Conservation (phyloP, 1,140 invertebrate genomes). For the Chlorops oryzae region DNA sequence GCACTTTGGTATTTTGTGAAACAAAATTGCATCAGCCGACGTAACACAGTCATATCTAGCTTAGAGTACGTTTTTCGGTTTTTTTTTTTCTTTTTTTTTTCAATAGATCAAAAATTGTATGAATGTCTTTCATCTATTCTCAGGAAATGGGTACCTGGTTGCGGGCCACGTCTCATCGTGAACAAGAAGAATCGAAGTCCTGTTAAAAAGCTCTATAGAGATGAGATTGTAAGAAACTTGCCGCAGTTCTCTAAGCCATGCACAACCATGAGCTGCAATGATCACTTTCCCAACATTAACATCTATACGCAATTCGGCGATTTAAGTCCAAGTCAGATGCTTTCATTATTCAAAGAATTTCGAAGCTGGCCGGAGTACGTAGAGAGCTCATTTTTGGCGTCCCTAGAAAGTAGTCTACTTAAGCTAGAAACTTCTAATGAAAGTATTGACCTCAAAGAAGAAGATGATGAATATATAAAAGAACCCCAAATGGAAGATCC, state of each 20-base stretch:
- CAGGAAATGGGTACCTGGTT: conserved; percentile 58
- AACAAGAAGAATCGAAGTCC: conserved; percentile 17
- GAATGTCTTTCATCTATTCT: conserved; percentile 13
- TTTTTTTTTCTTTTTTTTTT: conserved; percentile 18
- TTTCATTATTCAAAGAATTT: conserved; percentile 53
- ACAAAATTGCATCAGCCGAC: conserved; percentile 53
- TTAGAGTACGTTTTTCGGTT: conserved; percentile 51
- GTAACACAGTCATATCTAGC: conserved; percentile 55
- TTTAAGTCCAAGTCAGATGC: conserved; percentile 51
- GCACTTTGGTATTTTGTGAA: conserved; percentile 57
- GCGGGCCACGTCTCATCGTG: conserved; percentile 56
- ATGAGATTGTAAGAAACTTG: conserved; percentile 44
- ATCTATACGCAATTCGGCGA: conserved; percentile 60
- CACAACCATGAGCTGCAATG: conserved; percentile 25
- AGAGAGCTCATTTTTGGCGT: conserved; percentile 52
- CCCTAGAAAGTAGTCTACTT: conserved; percentile 50
- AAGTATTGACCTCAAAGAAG: conserved; percentile 23
- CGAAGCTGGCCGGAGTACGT: conserved; percentile 56
- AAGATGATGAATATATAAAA: too few species aligned
- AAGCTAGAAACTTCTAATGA: conserved; percentile 41
- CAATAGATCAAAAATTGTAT: not conserved
- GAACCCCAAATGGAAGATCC: too few species aligned
- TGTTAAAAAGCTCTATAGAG: conserved; percentile 32
- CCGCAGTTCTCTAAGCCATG: conserved; percentile 32
- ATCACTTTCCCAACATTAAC: conserved; percentile 53